These are phyloP conservation scores for Tapirus indicus DNA, from an alignment of 2,797 vertebrate genomes.

Conservation along the genomic window DNA sequence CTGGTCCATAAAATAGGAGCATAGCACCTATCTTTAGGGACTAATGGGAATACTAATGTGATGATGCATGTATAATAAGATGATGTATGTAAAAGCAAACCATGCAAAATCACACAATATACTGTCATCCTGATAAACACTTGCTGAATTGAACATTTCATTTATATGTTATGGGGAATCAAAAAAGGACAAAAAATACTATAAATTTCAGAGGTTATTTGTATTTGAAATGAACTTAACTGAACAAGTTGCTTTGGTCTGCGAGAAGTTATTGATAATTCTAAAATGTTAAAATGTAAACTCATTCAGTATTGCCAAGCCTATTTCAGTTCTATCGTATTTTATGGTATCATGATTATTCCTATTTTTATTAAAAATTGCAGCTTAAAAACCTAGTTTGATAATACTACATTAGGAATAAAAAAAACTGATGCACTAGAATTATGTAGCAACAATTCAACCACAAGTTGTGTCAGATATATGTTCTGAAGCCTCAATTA, in stretches of 20 bases:
- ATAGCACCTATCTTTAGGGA: not conserved
- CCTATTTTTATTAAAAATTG: conserved; percentile 61
- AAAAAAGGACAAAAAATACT: not conserved
- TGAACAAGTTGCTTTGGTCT: not conserved
- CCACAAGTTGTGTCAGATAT: not conserved
- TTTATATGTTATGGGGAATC: not conserved
- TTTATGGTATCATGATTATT: conserved; percentile 15
- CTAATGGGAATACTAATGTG: not conserved
- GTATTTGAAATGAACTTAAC: conserved; percentile 37
- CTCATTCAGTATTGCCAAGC: not conserved
- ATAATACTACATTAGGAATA: conserved; percentile 55
- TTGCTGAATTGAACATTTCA: conserved; percentile 4
- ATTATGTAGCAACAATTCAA: conserved; percentile 51
- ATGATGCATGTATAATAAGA: not conserved
- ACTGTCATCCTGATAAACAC: not conserved
- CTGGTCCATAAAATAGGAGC: not conserved
- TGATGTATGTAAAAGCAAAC: not conserved
- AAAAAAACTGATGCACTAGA: conserved; percentile 51
- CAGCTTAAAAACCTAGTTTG: conserved; percentile 65
- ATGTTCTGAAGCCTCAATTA: conserved; percentile 51
- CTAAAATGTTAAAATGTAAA: conserved; percentile 49
- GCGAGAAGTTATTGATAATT: not conserved
- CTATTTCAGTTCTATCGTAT: not conserved
- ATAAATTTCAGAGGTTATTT: not conserved
- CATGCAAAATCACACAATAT: not conserved